Evolutionary conservation across 2,888 invertebrate genomes (phyloP).

Genomic region (Marronus borbonicus): DNA sequence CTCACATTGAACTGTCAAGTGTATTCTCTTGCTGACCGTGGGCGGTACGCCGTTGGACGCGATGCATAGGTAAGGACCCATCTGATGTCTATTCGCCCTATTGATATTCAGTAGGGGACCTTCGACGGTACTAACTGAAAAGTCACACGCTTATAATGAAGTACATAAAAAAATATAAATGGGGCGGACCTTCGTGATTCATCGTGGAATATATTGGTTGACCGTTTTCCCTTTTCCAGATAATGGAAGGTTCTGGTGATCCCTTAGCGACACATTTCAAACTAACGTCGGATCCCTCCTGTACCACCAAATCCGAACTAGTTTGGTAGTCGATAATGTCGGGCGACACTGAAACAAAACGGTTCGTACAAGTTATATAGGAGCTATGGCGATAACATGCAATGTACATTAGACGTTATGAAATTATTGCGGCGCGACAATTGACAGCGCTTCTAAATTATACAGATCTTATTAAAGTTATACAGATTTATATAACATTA

Average conservation of each 20-base stretch:
- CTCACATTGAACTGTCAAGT: slow-evolving; percentile 87
- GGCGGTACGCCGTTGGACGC: slow-evolving; percentile 90
- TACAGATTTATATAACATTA: too few species aligned
- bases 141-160: slow-evolving; percentile 35
- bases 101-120: slow-evolving; percentile 80
- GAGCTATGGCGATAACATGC: background rate
- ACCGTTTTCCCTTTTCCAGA: slow-evolving; percentile 87
- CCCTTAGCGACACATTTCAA: slow-evolving; percentile 91
- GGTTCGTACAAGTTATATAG: background rate
- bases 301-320: slow-evolving; percentile 87
- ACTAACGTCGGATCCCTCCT: slow-evolving; percentile 88
- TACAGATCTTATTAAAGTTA: too few species aligned
- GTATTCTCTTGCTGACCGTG: slow-evolving; percentile 90
- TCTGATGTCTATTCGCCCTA: slow-evolving; percentile 82
- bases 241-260: slow-evolving; percentile 87
- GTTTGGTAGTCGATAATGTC: slow-evolving; percentile 89
- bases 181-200: slow-evolving; percentile 50
- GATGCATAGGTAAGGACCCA: slow-evolving; percentile 87
- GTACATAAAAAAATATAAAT: slow-evolving; percentile 38
- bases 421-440: background rate
- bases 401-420: slow-evolving; percentile 3
- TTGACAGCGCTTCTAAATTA: background rate
- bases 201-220: slow-evolving; percentile 53
- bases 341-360: slow-evolving; percentile 79
- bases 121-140: slow-evolving; percentile 77